A percentile compares a stretch with the other conserved stretches of the same genome.
phyloP scores from a whole-genome alignment of 2,797 vertebrate genomes.

The Oceanodroma leucorhoa region DNA sequence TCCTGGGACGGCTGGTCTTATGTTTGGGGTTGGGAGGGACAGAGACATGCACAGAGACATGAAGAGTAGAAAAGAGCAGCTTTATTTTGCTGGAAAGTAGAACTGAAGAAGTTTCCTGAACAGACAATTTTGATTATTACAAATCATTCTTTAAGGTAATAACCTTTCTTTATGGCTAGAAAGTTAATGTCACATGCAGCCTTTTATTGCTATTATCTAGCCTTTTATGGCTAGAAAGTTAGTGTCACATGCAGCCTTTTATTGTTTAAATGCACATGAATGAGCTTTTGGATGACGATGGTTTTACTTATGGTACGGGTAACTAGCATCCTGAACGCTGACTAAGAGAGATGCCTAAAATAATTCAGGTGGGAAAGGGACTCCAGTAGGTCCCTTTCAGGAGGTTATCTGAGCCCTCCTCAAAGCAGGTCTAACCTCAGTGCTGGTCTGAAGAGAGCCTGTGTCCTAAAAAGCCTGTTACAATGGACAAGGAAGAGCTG shows the following conservation, averaged over 20 bases:
- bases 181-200: neutral
- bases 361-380: neutral
- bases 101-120: neutral
- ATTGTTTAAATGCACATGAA: neutral
- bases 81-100: neutral
- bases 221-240: neutral
- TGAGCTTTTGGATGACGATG: accelerated
- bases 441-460: neutral
- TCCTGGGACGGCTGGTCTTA: neutral
- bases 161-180: neutral
- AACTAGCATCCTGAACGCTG: neutral
- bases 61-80: neutral
- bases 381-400: neutral
- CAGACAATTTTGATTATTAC: neutral
- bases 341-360: neutral
- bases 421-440: neutral
- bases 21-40: neutral
- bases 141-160: neutral
- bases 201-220: no score
- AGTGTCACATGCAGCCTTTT: neutral
- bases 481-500: neutral
- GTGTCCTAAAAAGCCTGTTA: neutral
- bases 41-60: neutral
- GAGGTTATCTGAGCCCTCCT: neutral
- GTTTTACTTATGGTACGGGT: neutral